phyloP scores from a whole-genome alignment of 2,888 invertebrate genomes.

The Lochmaea capreae region DNA sequence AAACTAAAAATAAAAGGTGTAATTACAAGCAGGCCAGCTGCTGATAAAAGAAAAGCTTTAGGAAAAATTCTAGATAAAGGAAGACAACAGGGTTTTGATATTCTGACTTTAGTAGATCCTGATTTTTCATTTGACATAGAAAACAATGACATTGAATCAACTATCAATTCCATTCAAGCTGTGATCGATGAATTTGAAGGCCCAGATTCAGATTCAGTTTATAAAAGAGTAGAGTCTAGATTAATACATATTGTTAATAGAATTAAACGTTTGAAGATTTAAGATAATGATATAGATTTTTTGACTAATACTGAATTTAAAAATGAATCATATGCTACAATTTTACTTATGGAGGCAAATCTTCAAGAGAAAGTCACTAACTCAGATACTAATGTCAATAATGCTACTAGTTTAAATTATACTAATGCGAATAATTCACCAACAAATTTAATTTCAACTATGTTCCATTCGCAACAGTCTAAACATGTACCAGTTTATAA shows the following conservation, averaged over 20 bases:
- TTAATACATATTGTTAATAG: neutral
- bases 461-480: neutral
- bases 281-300: neutral
- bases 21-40: no score
- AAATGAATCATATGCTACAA: no score
- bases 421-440: neutral
- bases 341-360: conserved; percentile 11
- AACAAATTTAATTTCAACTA: neutral
- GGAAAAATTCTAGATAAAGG: conserved; percentile 3
- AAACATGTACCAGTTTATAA: conserved; percentile 9
- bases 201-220: conserved; percentile 1
- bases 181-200: no score
- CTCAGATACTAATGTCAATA: neutral
- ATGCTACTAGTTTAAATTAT: neutral
- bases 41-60: conserved; percentile 8
- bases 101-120: conserved; percentile 1
- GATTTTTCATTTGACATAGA: conserved; percentile 5
- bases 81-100: conserved; percentile 5
- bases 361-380: neutral
- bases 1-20: no score
- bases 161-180: neutral
- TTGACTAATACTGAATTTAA: conserved; percentile 19
- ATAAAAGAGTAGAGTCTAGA: neutral
- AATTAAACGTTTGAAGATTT: neutral
- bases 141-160: neutral